These are phyloP conservation scores for Eulimnadia texana DNA, from an alignment of 1,140 invertebrate genomes.

Conservation along the genomic window DNA sequence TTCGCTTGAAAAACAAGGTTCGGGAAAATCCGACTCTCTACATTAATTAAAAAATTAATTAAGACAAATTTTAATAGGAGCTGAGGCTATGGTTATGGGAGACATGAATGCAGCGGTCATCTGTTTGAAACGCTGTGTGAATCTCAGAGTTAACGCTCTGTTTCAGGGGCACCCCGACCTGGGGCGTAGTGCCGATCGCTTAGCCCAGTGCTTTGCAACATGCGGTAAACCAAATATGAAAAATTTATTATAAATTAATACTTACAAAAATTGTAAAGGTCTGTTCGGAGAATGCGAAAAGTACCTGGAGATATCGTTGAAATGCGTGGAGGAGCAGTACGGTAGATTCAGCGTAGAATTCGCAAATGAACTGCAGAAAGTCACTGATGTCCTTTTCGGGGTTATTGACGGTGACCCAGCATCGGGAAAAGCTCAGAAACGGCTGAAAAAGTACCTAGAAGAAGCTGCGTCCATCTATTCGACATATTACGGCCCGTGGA, in stretches of 20 bases:
- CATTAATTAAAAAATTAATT: not conserved
- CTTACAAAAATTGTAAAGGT: constrained; percentile 16
- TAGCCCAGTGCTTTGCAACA: constrained; percentile 36
- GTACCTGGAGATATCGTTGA: constrained; percentile 33
- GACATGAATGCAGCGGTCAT: constrained; percentile 30
- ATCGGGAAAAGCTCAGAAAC: not conserved
- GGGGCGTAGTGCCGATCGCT: constrained; percentile 31
- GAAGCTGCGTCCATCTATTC: constrained; percentile 7
- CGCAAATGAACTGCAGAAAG: constrained; percentile 37
- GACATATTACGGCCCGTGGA: constrained; percentile 15
- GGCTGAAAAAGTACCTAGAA: constrained; percentile 10
- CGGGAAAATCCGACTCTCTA: not conserved
- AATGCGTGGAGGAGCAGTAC: constrained; percentile 34
- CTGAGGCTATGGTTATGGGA: constrained; percentile 20
- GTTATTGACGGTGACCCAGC: not conserved
- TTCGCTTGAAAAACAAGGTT: constrained; percentile 25
- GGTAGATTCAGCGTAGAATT: constrained; percentile 40
- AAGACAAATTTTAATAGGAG: constrained; percentile 23
- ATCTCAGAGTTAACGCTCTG: constrained; percentile 29
- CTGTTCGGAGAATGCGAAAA: constrained; percentile 30
- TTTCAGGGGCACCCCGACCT: constrained; percentile 35
- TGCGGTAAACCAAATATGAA: constrained; percentile 25
- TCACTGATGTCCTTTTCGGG: constrained; percentile 26
- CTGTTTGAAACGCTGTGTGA: constrained; percentile 31
- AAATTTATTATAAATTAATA: not conserved